Base-by-base conservation (phyloP, 30 jellyfish, hydroid and myxozoan genomes). In the Pelagia noctiluca region DNA sequence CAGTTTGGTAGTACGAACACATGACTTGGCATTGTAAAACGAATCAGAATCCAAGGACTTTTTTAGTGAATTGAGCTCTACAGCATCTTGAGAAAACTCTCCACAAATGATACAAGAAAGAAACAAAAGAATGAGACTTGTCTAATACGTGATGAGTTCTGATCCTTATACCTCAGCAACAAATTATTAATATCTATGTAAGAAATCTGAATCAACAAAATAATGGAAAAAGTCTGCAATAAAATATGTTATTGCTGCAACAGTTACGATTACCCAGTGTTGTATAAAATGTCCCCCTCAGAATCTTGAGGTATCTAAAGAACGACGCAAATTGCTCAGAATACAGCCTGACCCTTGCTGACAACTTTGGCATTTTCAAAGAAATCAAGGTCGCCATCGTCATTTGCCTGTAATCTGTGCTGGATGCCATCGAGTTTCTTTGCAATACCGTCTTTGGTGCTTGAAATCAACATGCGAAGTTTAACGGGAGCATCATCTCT, bases 361-460 rank as follows among this genome's bases (percentile, higher is more conserved):
- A 19, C 68, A 52, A 4, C 26, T 19, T 19, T 52, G 12, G 68
- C 68, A 3, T 3, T 19, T 19, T 52, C 68, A 8, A 3, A 3
- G 68, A 4, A 52, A 19, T 52, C 68, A 52, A 70, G 70, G 42
- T 70, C 83, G 21, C 28, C 46, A 31, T 70, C 83, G 22, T 70
- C 83, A n/a, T 52, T 33, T 35, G 83, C 83, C 38, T 70, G 83
- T 19, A 70, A 18, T 12, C n/a, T 3, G 24, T 35, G 22, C 0
- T 34, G 32, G 3, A 70, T 19, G 18, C 83, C 83, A 7, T 38
- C 54, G 19, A 70, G 28, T 21, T 35, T 46, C 67, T 70, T 70
- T n/a, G 8, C 42, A 66, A 70, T 28, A 35, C 37, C 67, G 42
- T 70, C 83, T 47, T 70, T 70, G 63, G 65, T 21, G 70, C 83